Base-by-base conservation (phyloP, 2,797 vertebrate species). In the Hypotaenidia okinawae region DNA sequence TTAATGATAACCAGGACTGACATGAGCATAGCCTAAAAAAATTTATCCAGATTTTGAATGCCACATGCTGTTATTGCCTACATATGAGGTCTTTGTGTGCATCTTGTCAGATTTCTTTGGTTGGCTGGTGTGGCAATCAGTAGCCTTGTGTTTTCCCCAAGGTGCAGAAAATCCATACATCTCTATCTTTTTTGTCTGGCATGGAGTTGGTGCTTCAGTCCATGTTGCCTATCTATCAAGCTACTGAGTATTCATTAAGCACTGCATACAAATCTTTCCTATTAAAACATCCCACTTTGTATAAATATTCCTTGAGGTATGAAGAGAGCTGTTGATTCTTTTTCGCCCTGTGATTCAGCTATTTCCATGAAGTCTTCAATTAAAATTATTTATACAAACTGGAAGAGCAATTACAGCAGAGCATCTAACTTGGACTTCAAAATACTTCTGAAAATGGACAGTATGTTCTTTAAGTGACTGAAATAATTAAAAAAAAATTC, bases 341-440 rank as follows among this genome's bases (percentile, higher is more conserved):
- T 92, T 76, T 89, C 87, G 52, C 22, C 55, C 47, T 87, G 43
- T 69, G 59, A 73, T 76, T 89, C 82, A 51, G n/a, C 41, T 89
- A n/a, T 87, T 94, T 39, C 59, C 57, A 90, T 87, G 59, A 92
- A 90, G 47, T 63, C 35, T 87, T 91, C 24, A 62, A 57, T 84
- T 90, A 84, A 82, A 84, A 79, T 82, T 77, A 32, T 64, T 87
- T 83, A 39, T 89, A 77, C 39, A 70, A 82, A 66, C 67, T 82
- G 33, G 41, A 92, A 89, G 47, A 55, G n/a, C 39, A 94, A 47
- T 91, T 76, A 23, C 51, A 73, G 30, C 43, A 63, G 24, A 73
- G 10, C 16, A 28, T 84, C 51, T 73, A 91, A 87, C 24, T 6
- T 80, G 59, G 35, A 69, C 84, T 82, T 89, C 30, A 84, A 84